Percentiles rank a stretch among this genome's conserved stretches.
Conservation (phyloP, 2,113 vertebrate genomes). For the human (Homo sapiens) region GRCh38 chr5:106681501-106682000, state of each 20-base stretch:
- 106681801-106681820: neutral
- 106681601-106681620: neutral
- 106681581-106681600: neutral
- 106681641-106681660: neutral
- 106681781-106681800: neutral
- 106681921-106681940: neutral
- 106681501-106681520: neutral
- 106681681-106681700: neutral
- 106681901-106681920: neutral
- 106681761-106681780: neutral
- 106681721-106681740: neutral
- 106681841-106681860: neutral
- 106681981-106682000: neutral
- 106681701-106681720: neutral
- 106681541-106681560: neutral
- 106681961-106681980: neutral
- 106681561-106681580: neutral
- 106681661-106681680: neutral
- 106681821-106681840: neutral
- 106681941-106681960: neutral
- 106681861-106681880: neutral
- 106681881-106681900: neutral
- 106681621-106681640: fast-evolving
- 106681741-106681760: neutral
- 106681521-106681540: neutral